phyloP scores from a whole-genome alignment of 2,888 invertebrate species.

The Protonemura montana region DNA sequence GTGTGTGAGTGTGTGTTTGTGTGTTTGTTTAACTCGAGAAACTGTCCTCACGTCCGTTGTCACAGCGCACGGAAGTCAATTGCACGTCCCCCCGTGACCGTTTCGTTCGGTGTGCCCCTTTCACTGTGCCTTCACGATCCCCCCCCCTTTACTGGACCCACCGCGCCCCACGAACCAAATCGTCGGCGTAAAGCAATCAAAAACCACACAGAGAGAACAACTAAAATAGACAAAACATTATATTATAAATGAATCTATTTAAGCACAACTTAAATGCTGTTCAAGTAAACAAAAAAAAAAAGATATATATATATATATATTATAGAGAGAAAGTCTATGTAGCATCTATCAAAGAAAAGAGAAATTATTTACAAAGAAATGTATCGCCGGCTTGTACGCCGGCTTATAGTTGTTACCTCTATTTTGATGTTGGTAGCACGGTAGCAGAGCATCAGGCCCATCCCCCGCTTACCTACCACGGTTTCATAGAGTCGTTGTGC shows the following conservation, averaged over 20 bases:
- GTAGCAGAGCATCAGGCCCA: background rate
- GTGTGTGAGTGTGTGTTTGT: constrained; percentile 29
- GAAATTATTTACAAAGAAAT: constrained; percentile 49
- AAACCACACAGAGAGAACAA: constrained; percentile 49
- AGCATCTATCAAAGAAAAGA: constrained; percentile 48
- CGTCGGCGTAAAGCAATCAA: constrained; percentile 50
- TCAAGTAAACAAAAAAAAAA: constrained; percentile 24
- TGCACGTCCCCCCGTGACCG: constrained; percentile 39
- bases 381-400: constrained; percentile 36
- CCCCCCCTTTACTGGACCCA: constrained; percentile 44
- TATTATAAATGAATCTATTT: background rate
- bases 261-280: background rate
- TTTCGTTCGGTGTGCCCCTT: constrained; percentile 40
- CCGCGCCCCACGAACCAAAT: background rate
- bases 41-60: constrained; percentile 37
- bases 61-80: constrained; percentile 41
- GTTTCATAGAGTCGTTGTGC: constrained; percentile 49
- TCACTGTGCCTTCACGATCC: constrained; percentile 50
- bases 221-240: background rate
- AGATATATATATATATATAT: constrained; percentile 32
- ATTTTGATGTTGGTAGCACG: constrained; percentile 49
- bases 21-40: constrained; percentile 48
- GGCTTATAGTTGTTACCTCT: constrained; percentile 46
- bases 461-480: constrained; percentile 40
- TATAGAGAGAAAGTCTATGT: constrained; percentile 50